Conservation (phyloP, 2,113 vertebrate species). For the Lepus europaeus region DNA sequence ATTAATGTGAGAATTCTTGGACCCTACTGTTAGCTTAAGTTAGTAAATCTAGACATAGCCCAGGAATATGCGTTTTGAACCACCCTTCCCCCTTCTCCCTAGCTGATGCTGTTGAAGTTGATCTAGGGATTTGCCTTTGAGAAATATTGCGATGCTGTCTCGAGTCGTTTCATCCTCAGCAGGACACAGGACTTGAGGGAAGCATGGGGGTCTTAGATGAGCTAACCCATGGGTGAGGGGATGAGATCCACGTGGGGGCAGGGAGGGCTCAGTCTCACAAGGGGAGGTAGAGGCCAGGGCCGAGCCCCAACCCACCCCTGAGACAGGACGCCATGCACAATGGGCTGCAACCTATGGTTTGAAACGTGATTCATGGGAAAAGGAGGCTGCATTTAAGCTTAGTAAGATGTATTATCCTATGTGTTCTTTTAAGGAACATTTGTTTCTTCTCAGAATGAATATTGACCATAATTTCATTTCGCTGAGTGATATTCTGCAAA, state of each 20-base stretch:
- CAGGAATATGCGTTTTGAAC: conserved; percentile 30
- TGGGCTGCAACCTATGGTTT: neutral
- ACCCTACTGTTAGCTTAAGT: neutral
- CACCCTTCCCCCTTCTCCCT: no score
- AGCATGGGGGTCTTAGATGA: neutral
- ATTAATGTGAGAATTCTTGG: neutral
- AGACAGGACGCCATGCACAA: neutral
- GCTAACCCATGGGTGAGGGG: neutral
- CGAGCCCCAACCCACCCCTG: neutral
- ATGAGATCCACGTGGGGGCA: neutral
- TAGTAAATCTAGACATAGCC: neutral
- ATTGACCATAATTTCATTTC: neutral
- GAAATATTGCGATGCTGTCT: neutral
- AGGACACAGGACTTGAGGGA: neutral
- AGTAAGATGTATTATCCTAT: neutral
- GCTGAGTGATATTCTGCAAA: conserved; percentile 12
- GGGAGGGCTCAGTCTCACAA: neutral
- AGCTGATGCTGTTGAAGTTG: neutral
- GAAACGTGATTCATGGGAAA: neutral
- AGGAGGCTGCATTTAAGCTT: neutral
- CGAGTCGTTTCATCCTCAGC: neutral
- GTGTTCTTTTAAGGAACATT: conserved; percentile 46
- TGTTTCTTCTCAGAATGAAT: conserved; percentile 38
- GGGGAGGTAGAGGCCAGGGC: conserved; percentile 27
- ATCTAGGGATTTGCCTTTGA: neutral